These are phyloP conservation scores for Forbesichthys agassizii DNA, from an alignment of 2,113 vertebrate species.

Conservation along the genomic window DNA sequence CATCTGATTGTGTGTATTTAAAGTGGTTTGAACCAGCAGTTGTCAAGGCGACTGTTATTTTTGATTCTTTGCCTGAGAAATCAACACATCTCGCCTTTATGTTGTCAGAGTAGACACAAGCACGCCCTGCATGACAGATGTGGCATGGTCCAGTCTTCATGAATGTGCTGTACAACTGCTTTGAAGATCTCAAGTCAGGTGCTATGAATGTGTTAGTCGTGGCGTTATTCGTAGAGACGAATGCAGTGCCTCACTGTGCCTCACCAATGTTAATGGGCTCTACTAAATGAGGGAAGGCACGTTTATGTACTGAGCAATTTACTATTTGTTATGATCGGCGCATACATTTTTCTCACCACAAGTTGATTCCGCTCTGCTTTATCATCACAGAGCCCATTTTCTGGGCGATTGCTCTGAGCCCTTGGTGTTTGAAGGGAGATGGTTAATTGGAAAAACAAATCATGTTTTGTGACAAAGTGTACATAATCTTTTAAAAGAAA, in stretches of 20 bases:
- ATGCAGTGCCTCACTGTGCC: slow-evolving; percentile 48
- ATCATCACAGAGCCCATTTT: slow-evolving; percentile 40
- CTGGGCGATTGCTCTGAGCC: slow-evolving; percentile 42
- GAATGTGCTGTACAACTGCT: slow-evolving; percentile 60
- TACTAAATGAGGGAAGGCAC: slow-evolving; percentile 37
- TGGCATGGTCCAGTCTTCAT: slow-evolving; percentile 60
- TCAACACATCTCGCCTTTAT: slow-evolving; percentile 38
- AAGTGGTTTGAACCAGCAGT: slow-evolving; percentile 29
- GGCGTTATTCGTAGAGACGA: slow-evolving; percentile 14
- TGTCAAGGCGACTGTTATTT: slow-evolving; percentile 47
- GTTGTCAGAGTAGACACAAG: slow-evolving; percentile 45
- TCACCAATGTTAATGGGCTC: slow-evolving; percentile 24
- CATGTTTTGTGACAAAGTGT: slow-evolving; percentile 77
- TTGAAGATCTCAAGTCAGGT: slow-evolving; percentile 39
- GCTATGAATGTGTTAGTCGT: slow-evolving; percentile 71
- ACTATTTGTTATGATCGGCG: slow-evolving; percentile 33
- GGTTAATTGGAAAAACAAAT: slow-evolving; percentile 53
- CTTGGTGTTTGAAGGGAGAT: slow-evolving; percentile 49
- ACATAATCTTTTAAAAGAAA: slow-evolving; percentile 73
- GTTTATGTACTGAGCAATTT: slow-evolving; percentile 24
- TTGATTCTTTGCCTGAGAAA: slow-evolving; percentile 41
- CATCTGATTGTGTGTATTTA: slow-evolving; percentile 47
- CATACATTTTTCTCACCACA: slow-evolving; percentile 27
- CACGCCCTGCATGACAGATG: slow-evolving; percentile 67
- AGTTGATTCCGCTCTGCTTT: slow-evolving; percentile 21